Evolutionary conservation across 2,113 vertebrate genomes (phyloP).

Genomic region (Nesoenas mayeri): DNA sequence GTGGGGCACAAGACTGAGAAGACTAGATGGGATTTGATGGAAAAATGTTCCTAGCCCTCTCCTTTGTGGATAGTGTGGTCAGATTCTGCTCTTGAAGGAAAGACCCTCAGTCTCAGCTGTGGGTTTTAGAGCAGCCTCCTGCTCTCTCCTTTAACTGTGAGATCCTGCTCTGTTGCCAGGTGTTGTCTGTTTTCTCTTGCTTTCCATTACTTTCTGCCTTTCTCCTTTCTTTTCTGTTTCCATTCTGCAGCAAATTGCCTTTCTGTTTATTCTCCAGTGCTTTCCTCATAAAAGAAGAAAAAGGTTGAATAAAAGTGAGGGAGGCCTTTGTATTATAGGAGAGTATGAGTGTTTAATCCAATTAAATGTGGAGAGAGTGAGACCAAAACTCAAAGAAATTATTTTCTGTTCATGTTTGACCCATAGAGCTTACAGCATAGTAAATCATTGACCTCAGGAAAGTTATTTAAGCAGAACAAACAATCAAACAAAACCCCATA

Average conservation of each 20-base stretch:
- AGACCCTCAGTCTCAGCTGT: not conserved
- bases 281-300: not conserved
- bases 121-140: not conserved
- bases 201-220: not conserved
- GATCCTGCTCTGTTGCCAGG: not conserved
- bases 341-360: not conserved
- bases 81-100: not conserved
- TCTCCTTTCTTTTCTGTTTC: not conserved
- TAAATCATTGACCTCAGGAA: not conserved
- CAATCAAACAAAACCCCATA: not conserved
- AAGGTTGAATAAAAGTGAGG: not conserved
- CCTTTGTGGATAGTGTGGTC: rapidly evolving
- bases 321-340: not conserved
- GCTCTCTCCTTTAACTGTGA: not conserved
- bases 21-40: not conserved
- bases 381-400: not conserved
- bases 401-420: not conserved
- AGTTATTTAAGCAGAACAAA: not conserved
- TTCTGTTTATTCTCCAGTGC: not conserved
- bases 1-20: not conserved
- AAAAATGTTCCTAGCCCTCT: not conserved
- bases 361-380: not conserved
- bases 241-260: not conserved
- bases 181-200: not conserved
- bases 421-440: not conserved